These are phyloP conservation scores for Aquatica leii DNA, from an alignment of 2,888 invertebrate genomes.

Conservation along the genomic window DNA sequence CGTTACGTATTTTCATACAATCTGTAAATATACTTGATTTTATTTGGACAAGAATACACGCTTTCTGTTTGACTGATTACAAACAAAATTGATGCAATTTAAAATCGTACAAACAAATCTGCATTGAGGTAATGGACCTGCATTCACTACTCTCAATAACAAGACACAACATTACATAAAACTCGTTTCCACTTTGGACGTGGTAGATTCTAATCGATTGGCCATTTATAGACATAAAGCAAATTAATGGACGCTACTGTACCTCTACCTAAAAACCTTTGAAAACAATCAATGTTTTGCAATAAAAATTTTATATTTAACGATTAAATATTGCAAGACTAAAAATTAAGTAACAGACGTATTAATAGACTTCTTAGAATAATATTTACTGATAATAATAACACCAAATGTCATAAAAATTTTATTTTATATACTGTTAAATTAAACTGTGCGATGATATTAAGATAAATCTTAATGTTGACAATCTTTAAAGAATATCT, in stretches of 20 bases:
- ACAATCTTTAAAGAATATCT: too few relatives aligned
- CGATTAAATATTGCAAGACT: too few relatives aligned
- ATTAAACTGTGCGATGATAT: too few relatives aligned
- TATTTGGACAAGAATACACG: background rate
- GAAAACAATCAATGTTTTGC: too few relatives aligned
- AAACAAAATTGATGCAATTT: background rate
- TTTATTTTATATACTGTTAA: too few relatives aligned
- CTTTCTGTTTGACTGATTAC: background rate
- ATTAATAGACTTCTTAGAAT: too few relatives aligned
- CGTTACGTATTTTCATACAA: background rate
- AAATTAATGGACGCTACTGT: slow-evolving; percentile 27
- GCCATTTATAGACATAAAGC: slow-evolving; percentile 22
- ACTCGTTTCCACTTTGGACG: slow-evolving; percentile 24
- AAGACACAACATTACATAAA: slow-evolving; percentile 23
- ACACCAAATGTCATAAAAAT: too few relatives aligned
- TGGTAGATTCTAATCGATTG: slow-evolving; percentile 23
- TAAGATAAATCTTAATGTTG: too few relatives aligned
- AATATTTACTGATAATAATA: too few relatives aligned
- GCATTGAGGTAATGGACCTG: background rate
- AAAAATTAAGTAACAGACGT: too few relatives aligned
- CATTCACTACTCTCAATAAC: slow-evolving; percentile 10
- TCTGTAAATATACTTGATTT: background rate
- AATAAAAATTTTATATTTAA: too few relatives aligned
- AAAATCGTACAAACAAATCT: background rate
- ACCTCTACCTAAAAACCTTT: too few relatives aligned